Percentiles rank a stretch among this genome's conserved stretches.
Evolutionary conservation across 1,140 invertebrate species (phyloP).

Genomic region (Halesus radiatus): DNA sequence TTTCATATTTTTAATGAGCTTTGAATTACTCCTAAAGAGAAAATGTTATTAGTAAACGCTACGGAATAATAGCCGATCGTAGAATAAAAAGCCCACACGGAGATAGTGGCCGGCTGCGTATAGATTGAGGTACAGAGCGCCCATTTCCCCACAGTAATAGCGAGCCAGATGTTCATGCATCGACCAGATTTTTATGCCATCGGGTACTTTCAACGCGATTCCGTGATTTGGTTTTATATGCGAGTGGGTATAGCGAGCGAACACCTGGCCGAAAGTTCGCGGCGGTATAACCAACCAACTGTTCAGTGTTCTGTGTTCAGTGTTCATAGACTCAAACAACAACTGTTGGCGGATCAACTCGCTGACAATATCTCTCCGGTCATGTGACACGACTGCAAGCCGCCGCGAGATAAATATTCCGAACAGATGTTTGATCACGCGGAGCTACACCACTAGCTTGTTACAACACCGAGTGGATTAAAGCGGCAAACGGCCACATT

Average conservation of each 20-base stretch:
- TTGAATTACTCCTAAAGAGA: background rate
- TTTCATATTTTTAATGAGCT: too few species aligned
- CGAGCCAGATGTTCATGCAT: constrained; percentile 49
- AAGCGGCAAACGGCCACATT: constrained; percentile 25
- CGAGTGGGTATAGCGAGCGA: constrained; percentile 42
- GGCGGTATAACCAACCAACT: constrained; percentile 36
- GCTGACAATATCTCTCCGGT: constrained; percentile 23
- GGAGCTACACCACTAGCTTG: background rate
- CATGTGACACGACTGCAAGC: constrained; percentile 27
- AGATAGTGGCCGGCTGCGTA: constrained; percentile 17
- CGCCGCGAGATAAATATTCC: constrained; percentile 18
- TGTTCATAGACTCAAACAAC: constrained; percentile 20
- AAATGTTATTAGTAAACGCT: background rate
- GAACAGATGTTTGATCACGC: constrained; percentile 40
- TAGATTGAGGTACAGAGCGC: background rate
- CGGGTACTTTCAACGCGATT: constrained; percentile 41
- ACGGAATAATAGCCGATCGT: background rate
- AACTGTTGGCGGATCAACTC: constrained; percentile 31
- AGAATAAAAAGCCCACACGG: constrained; percentile 35
- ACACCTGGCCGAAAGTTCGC: constrained; percentile 54
- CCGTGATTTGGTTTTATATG: constrained; percentile 54
- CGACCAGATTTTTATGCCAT: constrained; percentile 50
- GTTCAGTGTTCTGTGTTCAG: too few species aligned
- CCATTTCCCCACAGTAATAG: background rate
- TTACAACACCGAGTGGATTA: constrained; percentile 33